A percentile compares a stretch with the other conserved stretches of the same genome.
Conservation (phyloP, 2,888 invertebrate genomes). For the Scaptomyza parva region DNA sequence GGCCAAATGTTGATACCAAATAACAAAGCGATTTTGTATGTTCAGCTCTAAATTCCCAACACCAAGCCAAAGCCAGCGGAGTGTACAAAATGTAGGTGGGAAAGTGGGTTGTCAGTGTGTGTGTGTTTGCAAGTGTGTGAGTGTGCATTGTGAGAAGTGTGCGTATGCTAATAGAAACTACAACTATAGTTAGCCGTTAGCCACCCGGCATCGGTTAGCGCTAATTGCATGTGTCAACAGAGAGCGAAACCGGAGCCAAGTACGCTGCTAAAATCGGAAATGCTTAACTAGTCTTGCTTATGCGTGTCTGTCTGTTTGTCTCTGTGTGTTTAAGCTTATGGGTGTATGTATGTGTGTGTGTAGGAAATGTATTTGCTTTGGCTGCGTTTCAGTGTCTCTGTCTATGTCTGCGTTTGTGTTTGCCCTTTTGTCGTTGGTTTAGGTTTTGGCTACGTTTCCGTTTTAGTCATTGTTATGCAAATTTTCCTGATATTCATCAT, state of each 20-base stretch:
- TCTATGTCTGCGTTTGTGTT: constrained; percentile 40
- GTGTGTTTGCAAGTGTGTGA: constrained; percentile 18
- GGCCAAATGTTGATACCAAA: constrained; percentile 47
- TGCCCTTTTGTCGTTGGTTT: constrained; percentile 39
- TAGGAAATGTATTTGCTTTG: constrained; percentile 56
- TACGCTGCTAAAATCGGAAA: constrained; percentile 74
- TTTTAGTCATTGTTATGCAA: constrained; percentile 84
- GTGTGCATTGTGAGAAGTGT: constrained; percentile 22
- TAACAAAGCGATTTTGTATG: constrained; percentile 29
- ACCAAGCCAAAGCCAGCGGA: constrained; percentile 59
- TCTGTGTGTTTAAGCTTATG: constrained; percentile 6
- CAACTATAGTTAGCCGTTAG: constrained; percentile 64
- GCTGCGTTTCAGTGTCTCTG: constrained; percentile 43
- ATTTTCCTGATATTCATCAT: constrained; percentile 87
- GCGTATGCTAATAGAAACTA: constrained; percentile 73
- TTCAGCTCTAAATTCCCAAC: constrained; percentile 58
- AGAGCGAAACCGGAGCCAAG: constrained; percentile 58
- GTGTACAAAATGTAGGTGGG: constrained; percentile 34
- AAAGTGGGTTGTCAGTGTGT: constrained; percentile 26
- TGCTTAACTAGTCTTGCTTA: constrained; percentile 71
- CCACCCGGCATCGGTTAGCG: constrained; percentile 79
- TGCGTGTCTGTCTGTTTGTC: constrained; percentile 27
- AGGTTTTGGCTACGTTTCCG: constrained; percentile 39
- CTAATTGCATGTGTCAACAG: constrained; percentile 79
- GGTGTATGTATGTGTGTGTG: constrained; percentile 19